Evolutionary conservation across 2,113 vertebrate genomes (phyloP), one percentile per base, ranked within the genome.

Genomic region (Poicephalus meyeri): DNA sequence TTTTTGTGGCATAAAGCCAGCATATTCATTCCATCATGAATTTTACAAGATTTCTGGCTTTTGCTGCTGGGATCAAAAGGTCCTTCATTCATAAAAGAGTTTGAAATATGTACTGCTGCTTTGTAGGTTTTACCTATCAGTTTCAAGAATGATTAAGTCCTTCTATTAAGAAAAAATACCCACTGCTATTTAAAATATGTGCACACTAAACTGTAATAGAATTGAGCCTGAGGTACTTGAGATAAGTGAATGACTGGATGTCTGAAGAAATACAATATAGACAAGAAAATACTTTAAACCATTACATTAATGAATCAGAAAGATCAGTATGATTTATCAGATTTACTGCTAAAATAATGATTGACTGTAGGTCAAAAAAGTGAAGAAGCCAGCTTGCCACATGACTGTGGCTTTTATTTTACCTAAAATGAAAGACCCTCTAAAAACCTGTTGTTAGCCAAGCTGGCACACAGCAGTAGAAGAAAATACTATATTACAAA

Each of bases 251-350:
- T 86, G 90, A 92, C 8, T 90, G 63, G 80, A 71, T 61, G 42
- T 55, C 26, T 46, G 64, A 80, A 85, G 56, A 97, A 93, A 95
- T 91, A 85, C 69, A 96, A 87, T 95, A 95, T 95, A 97, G 95
- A 96, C 95, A 97, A 93, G 77, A 78, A 92, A 97, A 94, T 35
- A 95, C 72, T 95, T 96, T 63, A 28, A 13, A 79, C 80, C 86
- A 87, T 64, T 41, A 86, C 15, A 91, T 50, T 49, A 95, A 80
- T 87, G 73, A 95, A 95, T 94, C 89, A 86, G 66, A 83, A 80
- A 81, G 64, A 93, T 84, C 81, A 96, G 81, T 55, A 90, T 4
- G 52, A 93, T 85, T 97, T 70, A 88, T 50, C 65, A 88, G 41
- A 39, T 93, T 70, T 83, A 65, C 42, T 50, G 88, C 69, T 61